These are phyloP conservation scores for Ailuropoda melanoleuca DNA, from an alignment of 2,113 vertebrate species.

Conservation along the genomic window DNA sequence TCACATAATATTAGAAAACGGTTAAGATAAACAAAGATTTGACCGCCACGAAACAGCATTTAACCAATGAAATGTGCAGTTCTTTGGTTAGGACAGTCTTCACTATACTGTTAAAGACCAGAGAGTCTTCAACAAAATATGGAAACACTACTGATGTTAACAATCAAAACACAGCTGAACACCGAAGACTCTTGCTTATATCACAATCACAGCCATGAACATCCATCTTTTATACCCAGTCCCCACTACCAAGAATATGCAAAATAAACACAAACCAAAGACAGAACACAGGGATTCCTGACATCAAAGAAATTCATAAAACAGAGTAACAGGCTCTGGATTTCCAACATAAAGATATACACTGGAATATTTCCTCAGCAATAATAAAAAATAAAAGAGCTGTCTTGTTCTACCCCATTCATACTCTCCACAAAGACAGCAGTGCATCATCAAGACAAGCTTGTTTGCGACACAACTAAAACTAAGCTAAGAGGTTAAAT, in stretches of 20 bases:
- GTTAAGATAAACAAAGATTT: neutral
- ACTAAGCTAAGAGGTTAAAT: neutral
- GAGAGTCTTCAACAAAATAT: neutral
- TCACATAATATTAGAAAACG: neutral
- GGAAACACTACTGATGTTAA: neutral
- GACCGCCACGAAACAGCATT: neutral
- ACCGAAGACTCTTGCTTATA: neutral
- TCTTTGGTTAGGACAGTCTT: neutral
- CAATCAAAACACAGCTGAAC: neutral
- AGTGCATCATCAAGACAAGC: neutral
- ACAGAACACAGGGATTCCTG: neutral
- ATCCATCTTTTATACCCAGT: neutral
- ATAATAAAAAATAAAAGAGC: neutral
- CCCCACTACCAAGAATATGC: neutral
- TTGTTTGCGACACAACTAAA: neutral
- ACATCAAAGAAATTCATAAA: neutral
- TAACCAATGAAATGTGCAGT: neutral
- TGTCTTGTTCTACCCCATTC: neutral
- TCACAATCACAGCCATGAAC: neutral
- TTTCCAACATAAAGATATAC: neutral
- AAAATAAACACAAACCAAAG: constrained; percentile 30
- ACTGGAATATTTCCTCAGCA: neutral
- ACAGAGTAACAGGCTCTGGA: neutral
- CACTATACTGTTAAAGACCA: neutral
- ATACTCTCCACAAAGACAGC: too few species aligned